Conservation (phyloP, 2,888 invertebrate genomes). For the Piscicola geometra region DNA sequence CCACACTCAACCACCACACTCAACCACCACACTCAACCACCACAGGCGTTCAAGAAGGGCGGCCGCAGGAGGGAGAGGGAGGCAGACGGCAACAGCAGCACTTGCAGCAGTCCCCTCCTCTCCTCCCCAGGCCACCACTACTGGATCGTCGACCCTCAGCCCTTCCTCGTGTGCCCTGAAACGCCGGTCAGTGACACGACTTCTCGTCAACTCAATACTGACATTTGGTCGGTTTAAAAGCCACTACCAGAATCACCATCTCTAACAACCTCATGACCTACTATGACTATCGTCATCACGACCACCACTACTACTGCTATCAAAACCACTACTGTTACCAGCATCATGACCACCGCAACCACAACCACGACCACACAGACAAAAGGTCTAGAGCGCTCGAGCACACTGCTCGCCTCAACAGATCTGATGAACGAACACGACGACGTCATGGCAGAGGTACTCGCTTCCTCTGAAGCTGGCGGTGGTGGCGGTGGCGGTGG, state of each 20-base stretch:
- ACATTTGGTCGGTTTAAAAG: background rate
- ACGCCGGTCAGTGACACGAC: background rate
- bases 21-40: background rate
- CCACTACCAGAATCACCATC: too few species aligned
- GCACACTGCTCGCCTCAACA: background rate
- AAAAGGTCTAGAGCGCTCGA: background rate
- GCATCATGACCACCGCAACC: too few species aligned
- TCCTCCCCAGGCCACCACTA: background rate
- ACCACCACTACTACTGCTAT: too few species aligned
- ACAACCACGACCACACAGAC: background rate
- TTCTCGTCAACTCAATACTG: background rate
- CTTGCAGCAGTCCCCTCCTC: background rate
- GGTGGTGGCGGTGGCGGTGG: too few species aligned
- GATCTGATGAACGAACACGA: conserved; percentile 1
- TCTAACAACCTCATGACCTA: too few species aligned
- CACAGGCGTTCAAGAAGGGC: background rate
- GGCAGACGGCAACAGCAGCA: background rate
- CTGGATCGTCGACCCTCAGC: conserved; percentile 1
- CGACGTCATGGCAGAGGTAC: conserved; percentile 14
- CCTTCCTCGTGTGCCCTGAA: background rate
- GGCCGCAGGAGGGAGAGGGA: background rate
- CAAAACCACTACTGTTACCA: too few species aligned
- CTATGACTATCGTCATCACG: too few species aligned
- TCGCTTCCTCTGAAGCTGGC: background rate
- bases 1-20: too few species aligned